Evolutionary conservation across 2,113 vertebrate genomes (phyloP), one percentile per base, ranked within the genome.

Genomic region (Acanthochromis polyacanthus): DNA sequence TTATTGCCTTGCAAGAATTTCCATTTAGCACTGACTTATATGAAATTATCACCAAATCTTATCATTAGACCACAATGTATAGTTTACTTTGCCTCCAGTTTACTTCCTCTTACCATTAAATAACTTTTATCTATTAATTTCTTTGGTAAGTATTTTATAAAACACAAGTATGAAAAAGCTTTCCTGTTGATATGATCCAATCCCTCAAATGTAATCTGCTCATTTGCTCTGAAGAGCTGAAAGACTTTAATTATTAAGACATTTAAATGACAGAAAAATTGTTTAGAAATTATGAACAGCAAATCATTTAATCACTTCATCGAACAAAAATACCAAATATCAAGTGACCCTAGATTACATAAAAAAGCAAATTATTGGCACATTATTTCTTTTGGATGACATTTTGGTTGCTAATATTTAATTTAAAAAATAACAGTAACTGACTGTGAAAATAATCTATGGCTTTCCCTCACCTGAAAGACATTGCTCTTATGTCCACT

Each of bases 401-500:
- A 38, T 40, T 20, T 38, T 3, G 4, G 14, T 12, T 15, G 11
- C 40, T 43, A 43, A 43, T 43, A 15, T 43, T 43, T 43, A 3
- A 43, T 15, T 43, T 12, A 1, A 40, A 67, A 65, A 50, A 9
- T 30, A 43, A 1, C 4, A 57, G 12, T 36, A n/a, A 8, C 6
- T 45, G 16, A 59, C 45, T 0, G 45, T 57, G 16, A 20, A 52
- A 1, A 38, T 17, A 15, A 28, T 51, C 12, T 45, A 12, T 23
- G 4, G 9, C 25, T 52, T 23, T 25, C 19, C 4, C 43, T 93
- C 85, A 98, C 98, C 97, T 99, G 98, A 94, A 99, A 99, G 71
- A 99, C 97, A 5, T 99, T 99, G 93, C 97, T 98, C 89, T 97
- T 98, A 91, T 99, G 98, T 3, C 98, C 97, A 0, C 96, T 99